Evolutionary conservation across 2,888 invertebrate species (phyloP).

Genomic region (Lycia hirtaria): DNA sequence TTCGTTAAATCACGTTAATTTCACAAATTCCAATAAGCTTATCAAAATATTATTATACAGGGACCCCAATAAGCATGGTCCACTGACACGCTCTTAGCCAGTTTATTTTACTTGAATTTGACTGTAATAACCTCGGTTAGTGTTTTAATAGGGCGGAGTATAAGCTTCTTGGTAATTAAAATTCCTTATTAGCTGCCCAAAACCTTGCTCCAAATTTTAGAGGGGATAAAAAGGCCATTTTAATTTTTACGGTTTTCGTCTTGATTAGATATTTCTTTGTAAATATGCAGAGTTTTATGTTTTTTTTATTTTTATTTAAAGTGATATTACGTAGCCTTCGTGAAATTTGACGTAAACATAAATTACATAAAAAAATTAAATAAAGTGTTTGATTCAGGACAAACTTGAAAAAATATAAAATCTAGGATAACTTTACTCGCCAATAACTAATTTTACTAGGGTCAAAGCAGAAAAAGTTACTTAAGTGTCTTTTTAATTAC

Average conservation of each 20-base stretch:
- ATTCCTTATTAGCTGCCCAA: constrained; percentile 32
- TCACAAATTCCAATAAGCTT: too few species aligned
- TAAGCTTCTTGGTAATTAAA: constrained; percentile 31
- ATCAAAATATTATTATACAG: background rate
- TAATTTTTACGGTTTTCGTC: constrained; percentile 23
- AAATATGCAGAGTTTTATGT: constrained; percentile 6
- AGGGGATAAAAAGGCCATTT: constrained; percentile 25
- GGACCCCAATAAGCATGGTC: background rate
- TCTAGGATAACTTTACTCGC: background rate
- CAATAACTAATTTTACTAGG: too few species aligned
- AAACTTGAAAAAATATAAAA: too few species aligned
- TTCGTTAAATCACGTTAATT: too few species aligned
- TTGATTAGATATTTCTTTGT: constrained; percentile 10
- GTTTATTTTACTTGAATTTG: constrained; percentile 33
- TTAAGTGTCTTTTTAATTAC: too few species aligned
- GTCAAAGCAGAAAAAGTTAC: too few species aligned
- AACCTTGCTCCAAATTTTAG: constrained; percentile 27
- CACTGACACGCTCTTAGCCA: background rate
- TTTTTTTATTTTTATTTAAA: background rate
- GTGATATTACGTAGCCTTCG: background rate
- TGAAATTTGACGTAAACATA: too few species aligned
- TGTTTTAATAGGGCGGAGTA: constrained; percentile 45
- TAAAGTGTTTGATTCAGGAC: too few species aligned
- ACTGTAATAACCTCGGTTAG: constrained; percentile 48
- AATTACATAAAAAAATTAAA: too few species aligned